Evolutionary conservation across 2,113 vertebrate genomes (phyloP).

Genomic region (Muscicapa adusta): DNA sequence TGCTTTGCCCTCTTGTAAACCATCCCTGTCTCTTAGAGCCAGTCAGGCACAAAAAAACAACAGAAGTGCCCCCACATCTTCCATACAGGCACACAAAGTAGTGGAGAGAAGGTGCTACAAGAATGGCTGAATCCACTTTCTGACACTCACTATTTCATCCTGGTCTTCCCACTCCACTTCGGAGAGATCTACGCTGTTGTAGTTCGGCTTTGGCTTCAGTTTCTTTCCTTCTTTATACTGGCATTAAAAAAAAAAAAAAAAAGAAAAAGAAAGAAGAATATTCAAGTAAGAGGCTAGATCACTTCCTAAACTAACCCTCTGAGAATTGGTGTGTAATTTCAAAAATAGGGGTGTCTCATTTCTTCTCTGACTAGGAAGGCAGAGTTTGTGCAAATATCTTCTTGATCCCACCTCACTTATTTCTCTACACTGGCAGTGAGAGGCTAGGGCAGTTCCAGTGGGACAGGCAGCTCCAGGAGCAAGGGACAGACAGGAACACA

Average conservation of each 20-base stretch:
- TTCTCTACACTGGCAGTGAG: background rate
- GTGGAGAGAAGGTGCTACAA: background rate
- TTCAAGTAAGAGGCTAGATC: background rate
- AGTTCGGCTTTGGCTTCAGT: conserved; percentile 91
- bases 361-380: background rate
- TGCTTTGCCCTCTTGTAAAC: background rate
- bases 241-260: background rate
- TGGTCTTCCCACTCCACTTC: conserved; percentile 94
- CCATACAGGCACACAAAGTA: background rate
- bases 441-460: background rate
- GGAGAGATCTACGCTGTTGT: conserved; percentile 93
- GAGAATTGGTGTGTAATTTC: background rate
- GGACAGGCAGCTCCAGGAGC: background rate
- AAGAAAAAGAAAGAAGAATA: background rate
- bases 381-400: background rate
- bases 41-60: background rate
- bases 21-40: background rate
- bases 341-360: background rate
- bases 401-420: background rate
- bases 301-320: background rate
- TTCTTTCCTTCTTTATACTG: conserved; percentile 94
- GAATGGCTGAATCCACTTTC: background rate
- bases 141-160: conserved; percentile 81
- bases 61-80: background rate
- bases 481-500: background rate